Conservation (phyloP, 35 echinoderm and acorn worm genomes). For the Ophioderma brevispina region DNA sequence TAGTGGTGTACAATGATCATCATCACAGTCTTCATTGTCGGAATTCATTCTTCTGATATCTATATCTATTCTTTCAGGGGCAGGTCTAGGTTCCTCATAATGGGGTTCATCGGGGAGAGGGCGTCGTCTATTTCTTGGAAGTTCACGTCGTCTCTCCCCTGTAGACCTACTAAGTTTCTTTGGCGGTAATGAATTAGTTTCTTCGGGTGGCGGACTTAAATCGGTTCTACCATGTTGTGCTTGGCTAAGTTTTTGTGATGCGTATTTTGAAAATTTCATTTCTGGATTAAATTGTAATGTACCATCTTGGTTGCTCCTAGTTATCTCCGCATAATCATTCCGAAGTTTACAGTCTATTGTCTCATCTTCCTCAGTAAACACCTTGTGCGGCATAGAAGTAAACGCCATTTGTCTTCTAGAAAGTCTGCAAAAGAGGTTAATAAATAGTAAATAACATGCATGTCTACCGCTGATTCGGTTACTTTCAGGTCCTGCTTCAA, state of each 20-base stretch:
- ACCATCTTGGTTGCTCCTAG: conserved; percentile 19
- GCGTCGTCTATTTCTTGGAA: not conserved
- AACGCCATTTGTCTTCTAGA: conserved; percentile 89
- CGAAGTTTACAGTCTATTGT: conserved; percentile 49
- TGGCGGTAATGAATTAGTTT: conserved; percentile 22
- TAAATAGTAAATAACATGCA: too few relatives aligned
- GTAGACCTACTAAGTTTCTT: conserved; percentile 64
- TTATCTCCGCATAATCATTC: conserved; percentile 12
- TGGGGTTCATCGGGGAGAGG: conserved; percentile 1
- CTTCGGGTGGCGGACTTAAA: not conserved
- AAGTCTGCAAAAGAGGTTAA: conserved; percentile 66
- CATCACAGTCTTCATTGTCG: conserved; percentile 22
- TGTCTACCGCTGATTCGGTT: too few relatives aligned
- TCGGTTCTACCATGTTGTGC: not conserved
- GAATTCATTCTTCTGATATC: not conserved
- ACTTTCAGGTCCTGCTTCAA: too few relatives aligned
- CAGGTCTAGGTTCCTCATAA: not conserved
- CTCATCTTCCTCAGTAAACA: conserved; percentile 93
- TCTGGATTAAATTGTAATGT: conserved; percentile 25
- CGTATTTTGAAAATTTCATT: conserved; percentile 3
- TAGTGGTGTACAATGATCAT: conserved; percentile 16
- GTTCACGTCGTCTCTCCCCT: conserved; percentile 24
- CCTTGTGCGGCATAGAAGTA: conserved; percentile 85
- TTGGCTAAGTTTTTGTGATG: conserved; percentile 10
- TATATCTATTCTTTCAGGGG: not conserved